Conservation (phyloP, 2,888 invertebrate genomes). For the Colostygia pectinataria region DNA sequence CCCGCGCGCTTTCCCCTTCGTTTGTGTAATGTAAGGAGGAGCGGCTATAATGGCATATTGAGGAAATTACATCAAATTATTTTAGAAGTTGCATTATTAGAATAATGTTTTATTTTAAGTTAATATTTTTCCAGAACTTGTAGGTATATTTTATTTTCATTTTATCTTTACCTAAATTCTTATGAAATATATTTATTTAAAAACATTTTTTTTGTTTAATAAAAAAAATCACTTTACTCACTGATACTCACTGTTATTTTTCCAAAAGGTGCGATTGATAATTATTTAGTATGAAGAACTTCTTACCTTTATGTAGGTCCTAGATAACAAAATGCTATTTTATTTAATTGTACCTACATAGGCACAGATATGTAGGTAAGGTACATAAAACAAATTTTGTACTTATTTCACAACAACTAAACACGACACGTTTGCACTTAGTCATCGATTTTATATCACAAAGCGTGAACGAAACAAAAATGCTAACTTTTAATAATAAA, state of each 20-base stretch:
- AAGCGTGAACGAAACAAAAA: conserved; percentile 69
- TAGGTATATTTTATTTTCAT: no score
- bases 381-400: no score
- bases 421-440: conserved; percentile 40
- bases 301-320: no score
- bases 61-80: conserved; percentile 39
- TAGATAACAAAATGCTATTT: no score
- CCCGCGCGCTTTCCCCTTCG: conserved; percentile 79
- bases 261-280: no score
- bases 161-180: no score
- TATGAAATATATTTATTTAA: no score
- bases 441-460: conserved; percentile 59
- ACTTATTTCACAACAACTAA: conserved; percentile 40
- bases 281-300: no score
- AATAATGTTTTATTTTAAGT: neutral
- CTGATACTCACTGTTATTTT: neutral
- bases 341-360: neutral
- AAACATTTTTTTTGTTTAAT: neutral
- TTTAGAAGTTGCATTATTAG: conserved; percentile 3
- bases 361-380: no score
- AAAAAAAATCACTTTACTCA: neutral
- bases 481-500: conserved; percentile 82
- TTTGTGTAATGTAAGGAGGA: conserved; percentile 80
- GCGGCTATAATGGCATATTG: conserved; percentile 51
- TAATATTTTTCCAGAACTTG: no score